phyloP scores from a whole-genome alignment of 2,113 vertebrate species.

The Willisornis vidua region DNA sequence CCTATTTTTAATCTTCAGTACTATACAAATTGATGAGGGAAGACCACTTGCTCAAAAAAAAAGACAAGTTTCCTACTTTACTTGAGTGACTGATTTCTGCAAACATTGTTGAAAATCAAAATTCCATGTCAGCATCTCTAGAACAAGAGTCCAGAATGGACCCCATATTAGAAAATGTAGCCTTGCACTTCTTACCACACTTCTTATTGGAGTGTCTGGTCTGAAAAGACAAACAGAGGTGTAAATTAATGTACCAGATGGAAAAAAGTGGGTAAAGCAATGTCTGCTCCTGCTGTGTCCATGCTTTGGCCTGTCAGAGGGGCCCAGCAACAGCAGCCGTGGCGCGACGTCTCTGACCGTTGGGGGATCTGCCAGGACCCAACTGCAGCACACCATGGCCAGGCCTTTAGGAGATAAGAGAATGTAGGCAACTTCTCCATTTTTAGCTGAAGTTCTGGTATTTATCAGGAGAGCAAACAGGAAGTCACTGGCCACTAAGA shows the following conservation, averaged over 20 bases:
- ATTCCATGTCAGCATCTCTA: neutral
- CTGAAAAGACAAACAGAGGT: neutral
- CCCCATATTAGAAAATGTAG: neutral
- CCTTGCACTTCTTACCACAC: neutral
- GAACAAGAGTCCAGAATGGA: neutral
- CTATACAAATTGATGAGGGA: constrained; percentile 42
- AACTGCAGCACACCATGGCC: neutral
- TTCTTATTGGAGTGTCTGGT: neutral
- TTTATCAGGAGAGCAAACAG: constrained; percentile 44
- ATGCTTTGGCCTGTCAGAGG: neutral
- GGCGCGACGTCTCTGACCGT: neutral
- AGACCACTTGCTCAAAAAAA: constrained; percentile 52
- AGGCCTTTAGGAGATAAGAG: constrained; percentile 7
- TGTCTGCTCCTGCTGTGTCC: neutral
- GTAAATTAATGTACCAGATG: neutral
- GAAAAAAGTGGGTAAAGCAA: neutral
- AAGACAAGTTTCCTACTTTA: neutral
- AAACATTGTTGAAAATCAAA: neutral
- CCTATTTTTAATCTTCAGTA: constrained; percentile 42
- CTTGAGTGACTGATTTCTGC: neutral
- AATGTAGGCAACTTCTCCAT: constrained; percentile 58
- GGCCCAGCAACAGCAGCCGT: neutral
- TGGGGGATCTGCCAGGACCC: neutral
- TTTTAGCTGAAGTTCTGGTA: constrained; percentile 65
- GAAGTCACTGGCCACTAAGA: constrained; percentile 45